Base-by-base conservation (phyloP, 2,113 vertebrate genomes). In the Neotoma lepida region DNA sequence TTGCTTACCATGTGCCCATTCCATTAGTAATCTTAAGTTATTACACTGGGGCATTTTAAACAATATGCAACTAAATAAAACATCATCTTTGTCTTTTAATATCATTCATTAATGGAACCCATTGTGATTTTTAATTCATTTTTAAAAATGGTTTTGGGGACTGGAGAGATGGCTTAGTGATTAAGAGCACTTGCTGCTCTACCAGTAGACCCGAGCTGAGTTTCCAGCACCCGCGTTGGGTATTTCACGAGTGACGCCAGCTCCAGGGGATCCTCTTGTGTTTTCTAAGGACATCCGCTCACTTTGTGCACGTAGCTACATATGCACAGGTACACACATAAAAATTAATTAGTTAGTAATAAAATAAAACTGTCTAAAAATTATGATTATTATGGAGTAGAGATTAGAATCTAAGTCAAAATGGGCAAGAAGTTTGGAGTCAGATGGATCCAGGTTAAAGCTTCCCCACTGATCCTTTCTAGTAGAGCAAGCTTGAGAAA, bases 51-150 rank as follows among this genome's bases (percentile, higher is more conserved):
- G 77, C 9, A 63, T 35, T 71, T 85, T 93, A 91, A 51, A 28
- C 74, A 66, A 86, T 51, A 71, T 6, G 70, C 46, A 66, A 95
- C 80, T 91, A 89, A 92, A 56, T 86, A 73, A 68, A 90, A 70
- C 28, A 76, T 12, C 35, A 84, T 51, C 15, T 10, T 12, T 84
- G 3, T 28, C n/a, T 41, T 88, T 94, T 78, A 74, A 70, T 70
- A 88, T 70, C 58, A 93, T 86, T 88, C 30, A 91, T 14, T 85
- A 68, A 71, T 70, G 22, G 33, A 58, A 46, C 15, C 20, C 64
- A 66, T 85, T n/a, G 84, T 64, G 13, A 49, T 44, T 92, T 92
- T 89, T 56, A 70, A 44, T 46, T 41, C 64, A 51, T 71, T n/a
- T 84, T 13, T 33, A 30, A 85, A 46, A 28, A 51, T 12, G 26